A percentile compares a stretch with the other conserved stretches of the same genome.
Evolutionary conservation across 2,888 invertebrate species (phyloP).

Genomic region (Drosophila sordidula): DNA sequence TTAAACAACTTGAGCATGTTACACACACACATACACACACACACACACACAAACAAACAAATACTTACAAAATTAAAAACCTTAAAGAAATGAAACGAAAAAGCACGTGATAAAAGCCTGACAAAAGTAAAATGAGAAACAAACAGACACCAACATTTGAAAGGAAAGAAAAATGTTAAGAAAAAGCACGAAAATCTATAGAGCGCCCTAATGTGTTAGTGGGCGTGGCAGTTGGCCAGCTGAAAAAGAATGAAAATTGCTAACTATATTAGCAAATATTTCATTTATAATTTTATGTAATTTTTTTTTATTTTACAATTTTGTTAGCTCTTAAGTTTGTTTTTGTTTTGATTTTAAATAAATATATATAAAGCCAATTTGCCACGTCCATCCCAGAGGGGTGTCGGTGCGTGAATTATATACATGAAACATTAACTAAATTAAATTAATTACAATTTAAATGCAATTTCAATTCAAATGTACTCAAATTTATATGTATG

Average conservation of each 20-base stretch:
- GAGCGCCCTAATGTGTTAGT: not conserved
- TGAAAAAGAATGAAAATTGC: not conserved
- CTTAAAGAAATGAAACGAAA: conserved; percentile 20
- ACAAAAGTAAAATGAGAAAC: conserved; percentile 15
- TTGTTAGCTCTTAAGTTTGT: conserved; percentile 14
- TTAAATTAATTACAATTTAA: conserved; percentile 7
- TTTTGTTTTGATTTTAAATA: conserved; percentile 13
- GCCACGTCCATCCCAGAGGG: conserved; percentile 28
- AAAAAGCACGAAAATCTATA: conserved; percentile 35
- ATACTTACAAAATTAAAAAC: conserved; percentile 26
- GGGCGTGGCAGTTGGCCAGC: conserved; percentile 17
- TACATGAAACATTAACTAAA: conserved; percentile 7
- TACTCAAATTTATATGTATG: conserved; percentile 1
- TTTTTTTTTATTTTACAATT: conserved; percentile 13
- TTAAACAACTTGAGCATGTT: conserved; percentile 73
- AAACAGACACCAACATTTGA: conserved; percentile 9
- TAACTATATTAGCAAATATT: not conserved
- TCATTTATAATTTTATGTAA: conserved; percentile 2
- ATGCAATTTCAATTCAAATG: conserved; percentile 7
- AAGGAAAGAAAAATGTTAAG: conserved; percentile 18
- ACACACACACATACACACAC: conserved; percentile 36
- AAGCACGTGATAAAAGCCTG: conserved; percentile 49
- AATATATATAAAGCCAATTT: not conserved
- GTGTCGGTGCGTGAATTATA: not conserved
- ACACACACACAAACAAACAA: conserved; percentile 17